phyloP scores from a whole-genome alignment of 2,888 invertebrate species.

The Amorpha juglandis region DNA sequence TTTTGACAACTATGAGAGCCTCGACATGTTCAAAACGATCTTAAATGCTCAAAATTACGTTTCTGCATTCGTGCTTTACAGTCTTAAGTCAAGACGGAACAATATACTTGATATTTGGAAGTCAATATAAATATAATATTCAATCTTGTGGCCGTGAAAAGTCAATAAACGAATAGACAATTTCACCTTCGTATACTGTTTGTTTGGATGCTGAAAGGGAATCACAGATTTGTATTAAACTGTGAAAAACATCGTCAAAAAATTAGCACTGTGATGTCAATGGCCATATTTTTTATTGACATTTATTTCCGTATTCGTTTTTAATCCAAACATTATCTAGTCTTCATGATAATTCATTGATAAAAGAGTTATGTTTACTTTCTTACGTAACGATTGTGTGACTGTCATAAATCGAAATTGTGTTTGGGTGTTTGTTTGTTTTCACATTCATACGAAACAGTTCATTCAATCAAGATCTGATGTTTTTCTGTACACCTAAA shows the following conservation, averaged over 20 bases:
- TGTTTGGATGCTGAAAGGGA: background rate
- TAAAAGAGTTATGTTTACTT: background rate
- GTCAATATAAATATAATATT: too few species aligned
- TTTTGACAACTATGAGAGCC: too few species aligned
- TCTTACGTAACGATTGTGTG: background rate
- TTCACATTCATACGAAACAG: background rate
- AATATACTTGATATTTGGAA: too few species aligned
- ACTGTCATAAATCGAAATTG: background rate
- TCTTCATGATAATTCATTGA: slow-evolving; percentile 3
- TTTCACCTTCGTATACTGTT: background rate
- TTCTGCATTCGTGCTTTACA: too few species aligned
- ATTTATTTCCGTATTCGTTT: background rate
- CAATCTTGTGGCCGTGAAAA: too few species aligned
- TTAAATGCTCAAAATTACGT: too few species aligned
- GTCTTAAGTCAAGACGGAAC: too few species aligned
- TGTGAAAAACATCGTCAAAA: too few species aligned
- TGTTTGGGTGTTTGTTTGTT: slow-evolving; percentile 12
- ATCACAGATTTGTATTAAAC: background rate
- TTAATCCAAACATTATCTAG: slow-evolving; percentile 1
- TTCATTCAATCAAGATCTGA: background rate
- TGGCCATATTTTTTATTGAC: background rate
- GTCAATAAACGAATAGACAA: too few species aligned
- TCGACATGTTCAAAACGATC: too few species aligned
- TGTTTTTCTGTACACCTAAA: background rate
- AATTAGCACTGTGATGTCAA: slow-evolving; percentile 4